These are phyloP conservation scores for Ariopsis seemanni DNA, from an alignment of 2,113 vertebrate species.

Conservation along the genomic window DNA sequence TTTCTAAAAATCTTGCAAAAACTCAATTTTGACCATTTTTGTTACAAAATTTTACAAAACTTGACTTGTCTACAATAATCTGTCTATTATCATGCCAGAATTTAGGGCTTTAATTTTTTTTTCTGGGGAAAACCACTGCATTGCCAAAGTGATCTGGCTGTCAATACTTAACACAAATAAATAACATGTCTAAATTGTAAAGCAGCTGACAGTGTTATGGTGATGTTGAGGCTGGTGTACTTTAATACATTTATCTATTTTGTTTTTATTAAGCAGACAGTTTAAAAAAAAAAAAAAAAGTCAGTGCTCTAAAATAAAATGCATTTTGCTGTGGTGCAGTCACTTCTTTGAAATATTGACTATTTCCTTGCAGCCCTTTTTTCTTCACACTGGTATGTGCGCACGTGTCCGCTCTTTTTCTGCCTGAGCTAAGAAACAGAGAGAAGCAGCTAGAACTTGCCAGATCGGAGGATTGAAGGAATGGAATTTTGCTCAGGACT, in stretches of 20 bases:
- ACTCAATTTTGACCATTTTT: too few species aligned
- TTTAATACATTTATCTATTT: background rate
- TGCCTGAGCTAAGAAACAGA: constrained; percentile 22
- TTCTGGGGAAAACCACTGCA: too few species aligned
- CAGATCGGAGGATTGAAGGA: constrained; percentile 20
- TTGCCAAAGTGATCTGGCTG: too few species aligned
- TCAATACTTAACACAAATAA: too few species aligned
- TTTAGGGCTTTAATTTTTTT: too few species aligned
- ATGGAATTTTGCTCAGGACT: constrained; percentile 42
- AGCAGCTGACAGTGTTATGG: too few species aligned
- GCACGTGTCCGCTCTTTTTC: background rate
- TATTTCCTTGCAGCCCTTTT: background rate
- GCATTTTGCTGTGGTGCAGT: background rate
- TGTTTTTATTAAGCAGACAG: background rate
- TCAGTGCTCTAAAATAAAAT: background rate
- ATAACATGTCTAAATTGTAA: too few species aligned
- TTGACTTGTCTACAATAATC: too few species aligned
- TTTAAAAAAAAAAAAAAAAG: background rate
- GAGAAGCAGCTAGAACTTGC: constrained; percentile 37
- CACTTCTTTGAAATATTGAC: background rate
- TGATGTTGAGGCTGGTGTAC: background rate
- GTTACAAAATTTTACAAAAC: too few species aligned
- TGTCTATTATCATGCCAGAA: too few species aligned
- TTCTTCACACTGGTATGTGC: background rate
- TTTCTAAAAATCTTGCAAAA: too few species aligned